Percentiles rank a stretch among this genome's conserved stretches.
Evolutionary conservation across 2,113 vertebrate genomes (phyloP).

Genomic region (Salvelinus alpinus): DNA sequence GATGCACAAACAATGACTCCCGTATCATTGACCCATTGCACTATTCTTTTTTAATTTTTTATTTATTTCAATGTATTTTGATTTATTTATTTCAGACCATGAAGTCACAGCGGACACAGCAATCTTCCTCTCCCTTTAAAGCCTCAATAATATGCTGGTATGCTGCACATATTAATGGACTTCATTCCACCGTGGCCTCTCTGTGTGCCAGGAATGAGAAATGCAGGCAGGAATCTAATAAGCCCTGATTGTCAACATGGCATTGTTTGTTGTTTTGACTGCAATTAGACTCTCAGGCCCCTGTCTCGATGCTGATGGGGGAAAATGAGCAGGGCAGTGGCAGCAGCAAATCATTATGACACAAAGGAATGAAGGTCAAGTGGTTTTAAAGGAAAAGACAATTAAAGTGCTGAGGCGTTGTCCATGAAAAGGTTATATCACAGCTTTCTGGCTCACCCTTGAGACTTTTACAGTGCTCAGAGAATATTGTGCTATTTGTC

Average conservation of each 20-base stretch:
- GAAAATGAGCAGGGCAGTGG: slow-evolving; percentile 26
- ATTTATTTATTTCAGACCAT: slow-evolving; percentile 16
- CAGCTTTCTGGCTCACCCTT: not conserved
- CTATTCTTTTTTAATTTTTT: not conserved
- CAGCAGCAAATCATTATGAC: slow-evolving; percentile 38
- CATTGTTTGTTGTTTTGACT: slow-evolving; percentile 50
- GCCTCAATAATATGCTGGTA: slow-evolving; percentile 36
- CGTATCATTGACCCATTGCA: too few species aligned
- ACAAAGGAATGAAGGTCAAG: slow-evolving; percentile 45
- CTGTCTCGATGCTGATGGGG: slow-evolving; percentile 15
- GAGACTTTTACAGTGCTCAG: not conserved
- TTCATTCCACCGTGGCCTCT: slow-evolving; percentile 47
- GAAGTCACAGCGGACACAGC: slow-evolving; percentile 45
- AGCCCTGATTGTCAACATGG: slow-evolving; percentile 56
- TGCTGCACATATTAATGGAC: slow-evolving; percentile 63
- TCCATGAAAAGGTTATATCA: slow-evolving; percentile 6
- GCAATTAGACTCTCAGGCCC: slow-evolving; percentile 53
- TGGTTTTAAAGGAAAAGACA: slow-evolving; percentile 22
- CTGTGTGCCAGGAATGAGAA: slow-evolving; percentile 58
- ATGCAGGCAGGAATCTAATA: slow-evolving; percentile 58
- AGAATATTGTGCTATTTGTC: not conserved
- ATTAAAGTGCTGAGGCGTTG: slow-evolving; percentile 14
- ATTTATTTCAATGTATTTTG: not conserved
- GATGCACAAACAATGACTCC: slow-evolving; percentile 1
- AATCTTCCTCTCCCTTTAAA: slow-evolving; percentile 49